A percentile compares a stretch with the other conserved stretches of the same genome.
phyloP scores from a whole-genome alignment of 2,888 invertebrate genomes.

The Mimachlamys varia region DNA sequence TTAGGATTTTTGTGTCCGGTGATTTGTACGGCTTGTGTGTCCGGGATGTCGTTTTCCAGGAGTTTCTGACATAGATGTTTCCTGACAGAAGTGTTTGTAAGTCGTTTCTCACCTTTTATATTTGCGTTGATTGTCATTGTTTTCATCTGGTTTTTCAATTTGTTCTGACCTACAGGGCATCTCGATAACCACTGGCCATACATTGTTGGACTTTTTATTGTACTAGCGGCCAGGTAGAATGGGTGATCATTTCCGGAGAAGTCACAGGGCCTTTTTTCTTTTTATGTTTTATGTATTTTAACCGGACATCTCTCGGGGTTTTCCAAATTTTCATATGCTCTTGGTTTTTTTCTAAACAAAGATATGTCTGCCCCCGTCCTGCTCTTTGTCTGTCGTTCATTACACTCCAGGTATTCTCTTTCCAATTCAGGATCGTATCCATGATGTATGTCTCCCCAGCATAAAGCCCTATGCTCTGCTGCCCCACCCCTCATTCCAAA shows the following conservation, averaged over 20 bases:
- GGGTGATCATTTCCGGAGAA: background rate
- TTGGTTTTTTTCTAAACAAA: background rate
- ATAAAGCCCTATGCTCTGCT: slow-evolving; percentile 8
- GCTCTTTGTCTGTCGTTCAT: slow-evolving; percentile 41
- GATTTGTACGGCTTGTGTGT: too few species aligned
- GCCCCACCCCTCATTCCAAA: slow-evolving; percentile 40
- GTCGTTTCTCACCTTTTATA: background rate
- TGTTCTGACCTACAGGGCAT: background rate
- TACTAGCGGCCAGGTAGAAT: background rate
- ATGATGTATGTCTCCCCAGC: slow-evolving; percentile 10
- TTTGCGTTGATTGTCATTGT: too few species aligned
- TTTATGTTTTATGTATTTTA: background rate
- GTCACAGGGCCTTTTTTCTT: background rate
- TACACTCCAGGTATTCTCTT: background rate
- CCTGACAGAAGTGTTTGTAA: background rate
- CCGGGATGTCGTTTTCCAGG: background rate
- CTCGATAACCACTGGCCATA: slow-evolving; percentile 15
- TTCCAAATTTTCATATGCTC: slow-evolving; percentile 36
- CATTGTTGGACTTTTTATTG: background rate
- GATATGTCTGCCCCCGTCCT: slow-evolving; percentile 32
- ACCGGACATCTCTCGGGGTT: background rate
- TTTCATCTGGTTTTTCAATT: background rate
- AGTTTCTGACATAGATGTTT: slow-evolving; percentile 32
- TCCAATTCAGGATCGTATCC: background rate
- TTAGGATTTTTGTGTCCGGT: too few species aligned